Base-by-base conservation (phyloP, 2,797 vertebrate genomes). In the Cyclura pinguis region DNA sequence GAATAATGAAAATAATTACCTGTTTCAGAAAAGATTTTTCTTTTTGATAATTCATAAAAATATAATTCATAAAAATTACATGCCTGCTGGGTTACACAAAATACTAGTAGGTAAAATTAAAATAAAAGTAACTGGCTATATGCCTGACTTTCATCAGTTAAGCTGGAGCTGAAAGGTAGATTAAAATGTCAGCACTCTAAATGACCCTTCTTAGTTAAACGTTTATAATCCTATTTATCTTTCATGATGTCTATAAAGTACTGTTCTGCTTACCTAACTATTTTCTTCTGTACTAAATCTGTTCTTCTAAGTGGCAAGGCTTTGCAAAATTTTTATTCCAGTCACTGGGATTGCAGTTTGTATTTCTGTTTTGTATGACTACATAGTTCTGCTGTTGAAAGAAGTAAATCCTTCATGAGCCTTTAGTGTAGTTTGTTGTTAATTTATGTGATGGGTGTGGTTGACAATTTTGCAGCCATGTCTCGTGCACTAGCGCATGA, bases 41-140 rank as follows among this genome's bases (percentile, higher is more conserved):
- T 88, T 93, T 91, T 64, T 42, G 18, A 89, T 73, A 82, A 77
- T 84, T 12, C 67, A 69, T 67, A 67, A 74, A 76, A 76, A 76
- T 24, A 1, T 85, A 85, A 88, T 93, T 62, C 29, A 90, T 0
- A 2, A 69, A 62, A 69, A 69, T 69, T 0, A 52, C 47, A 55
- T 81, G 8, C 29, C 86, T 69, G 27, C 64, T 88, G 16, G 0
- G 0, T 7, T 93, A 87, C 62, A 91, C 55, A 81, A 3, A 50
- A 18, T 81, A n/a, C 64, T 59, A 24, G 62, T 14, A 16, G n/a
- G 32, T 64, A 55, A 84, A 83, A 18, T 73, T 73, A 80, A 78
- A 78, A 62, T 72, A 57, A 77, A 92, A 52, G 38, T 80, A 52
- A 32, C 89, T 59, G 3, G 10, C 78, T 47, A 16, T 12, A 12